A percentile compares a stretch with the other conserved stretches of the same genome.
These are phyloP conservation scores for Megaceryle alcyon DNA, from an alignment of 2,797 vertebrate genomes.

Conservation along the genomic window DNA sequence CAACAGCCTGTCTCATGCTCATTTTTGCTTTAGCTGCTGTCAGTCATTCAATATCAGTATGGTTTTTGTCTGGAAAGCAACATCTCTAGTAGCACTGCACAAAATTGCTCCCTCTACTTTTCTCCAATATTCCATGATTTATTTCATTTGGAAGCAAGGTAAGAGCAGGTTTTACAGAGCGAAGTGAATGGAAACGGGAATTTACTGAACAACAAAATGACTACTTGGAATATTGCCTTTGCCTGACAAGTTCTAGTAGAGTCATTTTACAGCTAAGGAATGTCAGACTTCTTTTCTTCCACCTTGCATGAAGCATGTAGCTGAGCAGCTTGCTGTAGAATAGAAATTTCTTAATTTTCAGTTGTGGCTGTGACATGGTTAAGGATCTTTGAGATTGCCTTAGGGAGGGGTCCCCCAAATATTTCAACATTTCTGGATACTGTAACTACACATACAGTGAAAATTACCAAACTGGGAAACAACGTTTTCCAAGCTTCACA, in stretches of 20 bases:
- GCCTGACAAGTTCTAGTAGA: not conserved
- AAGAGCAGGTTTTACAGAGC: not conserved
- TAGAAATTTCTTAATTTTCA: not conserved
- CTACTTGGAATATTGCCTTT: not conserved
- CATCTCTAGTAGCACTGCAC: not conserved
- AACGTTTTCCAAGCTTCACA: not conserved
- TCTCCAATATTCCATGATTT: not conserved
- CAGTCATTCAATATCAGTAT: not conserved
- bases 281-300: not conserved
- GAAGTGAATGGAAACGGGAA: not conserved
- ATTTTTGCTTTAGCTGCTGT: slow-evolving; percentile 15
- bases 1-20: not conserved
- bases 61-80: not conserved
- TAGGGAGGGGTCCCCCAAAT: not conserved
- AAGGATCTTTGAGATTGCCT: not conserved
- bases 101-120: slow-evolving; percentile 12
- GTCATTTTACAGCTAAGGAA: slow-evolving; percentile 34
- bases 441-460: not conserved
- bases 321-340: not conserved
- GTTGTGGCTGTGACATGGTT: not conserved
- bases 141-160: slow-evolving; percentile 16
- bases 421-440: not conserved
- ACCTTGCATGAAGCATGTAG: not conserved
- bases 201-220: not conserved
- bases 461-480: not conserved